Evolutionary conservation across 2,797 vertebrate genomes (phyloP).

Genomic region (Macrochelys suwanniensis): DNA sequence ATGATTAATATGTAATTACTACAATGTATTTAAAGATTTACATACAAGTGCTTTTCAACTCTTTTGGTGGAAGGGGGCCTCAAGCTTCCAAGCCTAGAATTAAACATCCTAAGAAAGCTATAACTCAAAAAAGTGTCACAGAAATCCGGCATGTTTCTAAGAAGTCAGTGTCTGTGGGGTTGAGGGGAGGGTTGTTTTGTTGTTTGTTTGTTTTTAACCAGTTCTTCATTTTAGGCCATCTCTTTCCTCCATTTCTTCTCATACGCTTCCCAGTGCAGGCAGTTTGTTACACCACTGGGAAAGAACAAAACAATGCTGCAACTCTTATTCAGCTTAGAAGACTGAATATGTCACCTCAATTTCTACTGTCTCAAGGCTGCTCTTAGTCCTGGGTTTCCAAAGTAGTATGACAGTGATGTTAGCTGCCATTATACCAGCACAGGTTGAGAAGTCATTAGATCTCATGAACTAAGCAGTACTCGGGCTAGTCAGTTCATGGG

Average conservation of each 20-base stretch:
- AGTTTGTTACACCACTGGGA: not conserved
- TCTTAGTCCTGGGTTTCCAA: not conserved
- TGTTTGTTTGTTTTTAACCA: not conserved
- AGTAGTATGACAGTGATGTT: not conserved
- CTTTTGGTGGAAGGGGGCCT: slow-evolving; percentile 23
- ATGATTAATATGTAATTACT: not conserved
- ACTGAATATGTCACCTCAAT: not conserved
- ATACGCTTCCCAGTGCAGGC: not conserved
- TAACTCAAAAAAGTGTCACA: not conserved
- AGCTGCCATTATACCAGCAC: not conserved
- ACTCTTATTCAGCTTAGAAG: not conserved
- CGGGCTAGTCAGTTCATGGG: not conserved
- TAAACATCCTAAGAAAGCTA: not conserved
- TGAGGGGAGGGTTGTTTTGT: not conserved
- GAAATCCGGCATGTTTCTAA: not conserved
- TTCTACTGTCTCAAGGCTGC: not conserved
- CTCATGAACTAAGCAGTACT: not conserved
- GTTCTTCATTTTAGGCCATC: not conserved
- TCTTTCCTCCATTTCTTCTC: not conserved
- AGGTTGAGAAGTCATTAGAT: not conserved
- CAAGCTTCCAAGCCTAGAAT: not conserved
- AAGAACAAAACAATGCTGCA: not conserved
- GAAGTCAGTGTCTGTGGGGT: not conserved
- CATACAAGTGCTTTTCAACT: not conserved
- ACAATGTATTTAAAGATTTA: slow-evolving; percentile 3